Evolutionary conservation across 2,888 invertebrate genomes (phyloP).

Genomic region (Andrena praecox): DNA sequence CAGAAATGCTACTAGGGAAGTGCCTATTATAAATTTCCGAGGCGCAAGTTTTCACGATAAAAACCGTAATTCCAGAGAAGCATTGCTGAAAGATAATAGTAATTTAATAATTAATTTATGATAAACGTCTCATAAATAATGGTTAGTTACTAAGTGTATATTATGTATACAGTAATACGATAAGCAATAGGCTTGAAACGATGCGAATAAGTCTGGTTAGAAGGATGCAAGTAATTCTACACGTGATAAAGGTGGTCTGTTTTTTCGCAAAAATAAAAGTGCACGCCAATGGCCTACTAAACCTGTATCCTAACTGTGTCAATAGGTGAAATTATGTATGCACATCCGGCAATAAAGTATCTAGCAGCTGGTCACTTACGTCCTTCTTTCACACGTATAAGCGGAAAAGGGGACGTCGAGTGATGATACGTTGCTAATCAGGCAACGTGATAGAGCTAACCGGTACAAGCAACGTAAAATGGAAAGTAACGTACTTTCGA

Average conservation of each 20-base stretch:
- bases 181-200: background rate
- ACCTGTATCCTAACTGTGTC: constrained; percentile 61
- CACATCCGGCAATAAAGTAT: constrained; percentile 54
- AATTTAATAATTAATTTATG: constrained; percentile 2
- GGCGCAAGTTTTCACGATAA: background rate
- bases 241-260: background rate
- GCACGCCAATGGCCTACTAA: constrained; percentile 46
- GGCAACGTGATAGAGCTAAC: constrained; percentile 23
- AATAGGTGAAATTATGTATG: constrained; percentile 59
- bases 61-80: background rate
- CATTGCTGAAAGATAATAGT: background rate
- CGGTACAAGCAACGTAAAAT: constrained; percentile 68
- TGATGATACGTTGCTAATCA: constrained; percentile 50
- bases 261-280: constrained; percentile 14
- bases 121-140: background rate
- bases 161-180: background rate
- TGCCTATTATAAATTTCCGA: background rate
- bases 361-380: constrained; percentile 48
- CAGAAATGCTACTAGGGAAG: too few species aligned
- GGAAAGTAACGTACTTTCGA: constrained; percentile 73
- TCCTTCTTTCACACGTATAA: constrained; percentile 57
- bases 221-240: background rate
- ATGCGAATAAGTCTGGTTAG: background rate
- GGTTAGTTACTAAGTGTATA: background rate
- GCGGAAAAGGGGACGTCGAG: constrained; percentile 66